Percentiles rank a stretch among this genome's conserved stretches.
These are phyloP conservation scores for Melierax canorus DNA, from an alignment of 2,113 vertebrate genomes.

Conservation along the genomic window DNA sequence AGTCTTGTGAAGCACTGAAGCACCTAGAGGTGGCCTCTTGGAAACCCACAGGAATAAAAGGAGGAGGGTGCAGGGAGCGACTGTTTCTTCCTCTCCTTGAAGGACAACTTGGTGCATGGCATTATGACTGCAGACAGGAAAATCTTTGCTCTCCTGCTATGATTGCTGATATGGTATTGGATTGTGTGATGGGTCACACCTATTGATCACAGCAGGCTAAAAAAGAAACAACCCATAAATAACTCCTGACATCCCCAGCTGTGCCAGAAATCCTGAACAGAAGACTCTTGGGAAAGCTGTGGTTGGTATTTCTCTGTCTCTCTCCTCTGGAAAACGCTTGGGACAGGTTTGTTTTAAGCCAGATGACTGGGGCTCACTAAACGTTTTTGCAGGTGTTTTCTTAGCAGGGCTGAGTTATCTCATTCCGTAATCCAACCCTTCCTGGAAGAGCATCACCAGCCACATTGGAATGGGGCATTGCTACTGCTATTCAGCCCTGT, in stretches of 20 bases:
- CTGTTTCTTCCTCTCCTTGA: not conserved
- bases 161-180: not conserved
- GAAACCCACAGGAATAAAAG: not conserved
- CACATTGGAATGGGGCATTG: not conserved
- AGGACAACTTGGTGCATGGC: not conserved
- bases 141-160: not conserved
- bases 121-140: not conserved
- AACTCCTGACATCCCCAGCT: slow-evolving; percentile 21
- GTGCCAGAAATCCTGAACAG: not conserved
- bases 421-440: not conserved
- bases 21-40: not conserved
- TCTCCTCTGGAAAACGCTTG: not conserved
- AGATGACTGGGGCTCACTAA: not conserved
- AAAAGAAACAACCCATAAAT: slow-evolving; percentile 35
- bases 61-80: not conserved
- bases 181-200: not conserved
- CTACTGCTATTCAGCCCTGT: not conserved
- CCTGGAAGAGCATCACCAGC: not conserved
- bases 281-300: not conserved
- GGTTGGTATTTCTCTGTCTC: not conserved
- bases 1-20: not conserved
- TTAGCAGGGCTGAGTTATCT: not conserved
- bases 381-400: not conserved
- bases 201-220: slow-evolving; percentile 47
- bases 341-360: not conserved